Base-by-base conservation (phyloP, 2,113 vertebrate species). In the Campylomormyrus tamandua region DNA sequence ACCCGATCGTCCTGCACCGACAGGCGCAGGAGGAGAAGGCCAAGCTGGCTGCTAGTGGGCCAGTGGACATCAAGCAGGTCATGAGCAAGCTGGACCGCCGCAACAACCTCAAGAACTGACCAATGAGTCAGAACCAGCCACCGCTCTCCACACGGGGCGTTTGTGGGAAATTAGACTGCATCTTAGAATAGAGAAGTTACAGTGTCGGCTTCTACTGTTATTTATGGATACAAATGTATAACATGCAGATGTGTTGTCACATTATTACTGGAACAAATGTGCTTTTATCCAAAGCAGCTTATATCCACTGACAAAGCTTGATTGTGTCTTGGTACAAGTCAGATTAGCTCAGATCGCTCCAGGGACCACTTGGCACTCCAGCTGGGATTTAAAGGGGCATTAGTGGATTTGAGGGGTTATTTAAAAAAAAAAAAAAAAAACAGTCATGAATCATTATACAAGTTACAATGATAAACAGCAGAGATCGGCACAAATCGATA, bases 1-100 rank as follows among this genome's bases (percentile, higher is more conserved):
- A 97, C 92, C 98, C 98, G 0, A 96, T 98, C 90, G 88, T 98
- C 92, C 94, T 98, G 83, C 96, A 97, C 94, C 96, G 98, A 93
- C 95, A 94, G 92, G 97, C 98, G 88, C 97, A 98, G 91, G 97
- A 97, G 91, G 98, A 97, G 80, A 97, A 94, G 84, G 97, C 96
- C 6, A 97, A 91, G 53, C 97, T 96, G 8, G 98, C 98, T 0
- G 96, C 96, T 7, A 93, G 95, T 0, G 96, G 95, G 0, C 95
- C 95, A 0, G 94, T 99, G 86, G 98, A 99, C 90, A 97, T 99
- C 93, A 99, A 98, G 3, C 97, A 98, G 94, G 96, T 99, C 96
- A 98, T 99, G 97, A 99, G 97, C 97, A 99, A 98, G 94, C 96
- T 99, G 92, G 98, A 99, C 90, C 96, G 98, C 24, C 95, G 96